phyloP scores from a whole-genome alignment of 2,113 vertebrate genomes.

The Channa maculata region DNA sequence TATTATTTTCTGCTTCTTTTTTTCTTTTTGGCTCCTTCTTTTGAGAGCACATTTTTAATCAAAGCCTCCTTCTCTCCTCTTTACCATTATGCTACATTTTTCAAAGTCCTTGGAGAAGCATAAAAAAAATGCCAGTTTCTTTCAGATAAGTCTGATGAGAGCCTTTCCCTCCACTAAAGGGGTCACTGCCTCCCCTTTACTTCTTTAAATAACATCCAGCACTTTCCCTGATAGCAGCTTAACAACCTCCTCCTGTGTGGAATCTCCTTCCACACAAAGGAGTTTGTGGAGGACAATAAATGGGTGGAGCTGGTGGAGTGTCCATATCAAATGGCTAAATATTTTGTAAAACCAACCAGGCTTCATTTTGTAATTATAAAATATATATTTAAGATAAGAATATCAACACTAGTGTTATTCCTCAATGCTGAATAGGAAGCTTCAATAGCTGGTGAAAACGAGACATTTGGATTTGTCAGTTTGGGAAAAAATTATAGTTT shows the following conservation, averaged over 20 bases:
- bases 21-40: neutral
- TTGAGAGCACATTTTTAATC: constrained; percentile 1
- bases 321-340: too few relatives aligned
- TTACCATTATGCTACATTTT: constrained; percentile 10
- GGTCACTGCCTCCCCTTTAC: constrained; percentile 24
- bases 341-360: too few relatives aligned
- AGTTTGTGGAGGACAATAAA: constrained; percentile 8
- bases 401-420: too few relatives aligned
- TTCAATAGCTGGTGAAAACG: too few relatives aligned
- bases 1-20: neutral
- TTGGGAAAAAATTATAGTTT: too few relatives aligned
- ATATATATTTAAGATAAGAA: too few relatives aligned
- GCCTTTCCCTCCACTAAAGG: neutral
- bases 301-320: neutral
- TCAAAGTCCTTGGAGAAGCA: constrained; percentile 13
- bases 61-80: neutral
- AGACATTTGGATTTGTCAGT: too few relatives aligned
- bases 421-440: too few relatives aligned
- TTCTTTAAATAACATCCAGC: constrained; percentile 31
- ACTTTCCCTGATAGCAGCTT: constrained; percentile 53
- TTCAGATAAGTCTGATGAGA: constrained; percentile 38
- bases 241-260: constrained; percentile 51
- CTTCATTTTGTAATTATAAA: too few relatives aligned
- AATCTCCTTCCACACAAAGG: constrained; percentile 47
- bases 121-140: constrained; percentile 33